Evolutionary conservation across 2,888 invertebrate species (phyloP).

Genomic region (Trimorus sp.): DNA sequence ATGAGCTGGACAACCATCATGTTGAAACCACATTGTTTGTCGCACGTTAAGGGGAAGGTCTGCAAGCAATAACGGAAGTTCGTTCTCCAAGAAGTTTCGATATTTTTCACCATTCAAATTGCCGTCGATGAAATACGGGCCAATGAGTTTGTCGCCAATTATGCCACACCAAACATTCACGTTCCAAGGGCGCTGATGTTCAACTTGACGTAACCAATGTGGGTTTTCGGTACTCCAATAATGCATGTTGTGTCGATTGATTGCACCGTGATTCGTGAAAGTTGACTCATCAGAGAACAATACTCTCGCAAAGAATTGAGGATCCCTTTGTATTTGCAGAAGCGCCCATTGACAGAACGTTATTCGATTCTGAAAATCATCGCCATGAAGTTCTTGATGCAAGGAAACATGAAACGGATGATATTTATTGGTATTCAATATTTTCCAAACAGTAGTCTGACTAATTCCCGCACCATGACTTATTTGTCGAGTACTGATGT

Average conservation of each 20-base stretch:
- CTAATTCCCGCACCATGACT: neutral
- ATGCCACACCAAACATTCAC: slow-evolving; percentile 17
- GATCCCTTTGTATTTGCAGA: slow-evolving; percentile 8
- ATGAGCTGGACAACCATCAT: slow-evolving; percentile 24
- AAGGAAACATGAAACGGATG: slow-evolving; percentile 5
- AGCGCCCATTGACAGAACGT: slow-evolving; percentile 1
- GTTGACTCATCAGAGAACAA: neutral
- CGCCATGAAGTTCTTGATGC: slow-evolving; percentile 18
- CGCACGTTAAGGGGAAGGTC: slow-evolving; percentile 9
- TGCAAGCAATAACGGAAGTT: slow-evolving; percentile 3
- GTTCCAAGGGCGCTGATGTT: slow-evolving; percentile 5
- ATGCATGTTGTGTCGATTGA: slow-evolving; percentile 7
- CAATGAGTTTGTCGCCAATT: slow-evolving; percentile 4
- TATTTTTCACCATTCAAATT: slow-evolving; percentile 9
- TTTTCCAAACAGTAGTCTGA: neutral
- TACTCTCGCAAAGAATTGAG: neutral
- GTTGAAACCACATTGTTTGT: slow-evolving; percentile 24
- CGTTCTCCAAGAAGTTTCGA: neutral
- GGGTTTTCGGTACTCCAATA: slow-evolving; percentile 2
- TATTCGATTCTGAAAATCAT: slow-evolving; percentile 19
- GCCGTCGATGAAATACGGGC: no score
- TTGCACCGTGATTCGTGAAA: neutral
- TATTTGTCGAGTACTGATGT: no score
- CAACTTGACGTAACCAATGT: neutral
- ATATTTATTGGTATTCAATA: slow-evolving; percentile 9